phyloP scores from a whole-genome alignment of 1,140 invertebrate species.

The Zophobas morio region DNA sequence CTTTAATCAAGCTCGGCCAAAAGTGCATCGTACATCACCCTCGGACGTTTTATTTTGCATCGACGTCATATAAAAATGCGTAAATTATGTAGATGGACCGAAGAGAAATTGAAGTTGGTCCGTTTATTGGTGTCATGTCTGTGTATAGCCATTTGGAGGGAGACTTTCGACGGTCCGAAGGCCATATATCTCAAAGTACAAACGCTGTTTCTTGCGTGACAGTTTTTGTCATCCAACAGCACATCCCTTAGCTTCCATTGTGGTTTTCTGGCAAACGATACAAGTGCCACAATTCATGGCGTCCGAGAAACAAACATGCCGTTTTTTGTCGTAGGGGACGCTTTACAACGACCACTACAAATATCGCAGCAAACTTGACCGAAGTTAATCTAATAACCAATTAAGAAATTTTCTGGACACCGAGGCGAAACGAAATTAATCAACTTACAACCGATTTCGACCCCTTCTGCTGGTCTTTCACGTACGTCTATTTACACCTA shows the following conservation, averaged over 20 bases:
- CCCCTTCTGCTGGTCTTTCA: conserved; percentile 26
- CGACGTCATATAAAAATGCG: background rate
- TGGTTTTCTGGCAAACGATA: conserved; percentile 55
- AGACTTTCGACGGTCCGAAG: conserved; percentile 43
- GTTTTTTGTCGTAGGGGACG: conserved; percentile 24
- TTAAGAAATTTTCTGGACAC: conserved; percentile 19
- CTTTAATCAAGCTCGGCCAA: background rate
- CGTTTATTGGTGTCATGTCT: conserved; percentile 36
- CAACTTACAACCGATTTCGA: conserved; percentile 22
- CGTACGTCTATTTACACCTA: conserved; percentile 47
- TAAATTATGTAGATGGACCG: conserved; percentile 15
- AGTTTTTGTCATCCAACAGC: conserved; percentile 56
- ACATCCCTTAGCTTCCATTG: conserved; percentile 56
- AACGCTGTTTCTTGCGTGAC: conserved; percentile 56
- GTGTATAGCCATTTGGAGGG: conserved; percentile 31
- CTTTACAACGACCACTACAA: conserved; percentile 30
- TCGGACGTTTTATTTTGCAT: too few species aligned
- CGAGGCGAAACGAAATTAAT: conserved; percentile 13
- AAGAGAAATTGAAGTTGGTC: conserved; percentile 16
- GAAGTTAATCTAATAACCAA: conserved; percentile 36
- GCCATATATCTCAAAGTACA: conserved; percentile 52
- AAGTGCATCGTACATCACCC: too few species aligned
- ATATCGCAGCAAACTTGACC: conserved; percentile 26
- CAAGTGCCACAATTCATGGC: conserved; percentile 57
- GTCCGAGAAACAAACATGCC: conserved; percentile 44